phyloP scores from a whole-genome alignment of 2,797 vertebrate species.

The Tangara arthus region DNA sequence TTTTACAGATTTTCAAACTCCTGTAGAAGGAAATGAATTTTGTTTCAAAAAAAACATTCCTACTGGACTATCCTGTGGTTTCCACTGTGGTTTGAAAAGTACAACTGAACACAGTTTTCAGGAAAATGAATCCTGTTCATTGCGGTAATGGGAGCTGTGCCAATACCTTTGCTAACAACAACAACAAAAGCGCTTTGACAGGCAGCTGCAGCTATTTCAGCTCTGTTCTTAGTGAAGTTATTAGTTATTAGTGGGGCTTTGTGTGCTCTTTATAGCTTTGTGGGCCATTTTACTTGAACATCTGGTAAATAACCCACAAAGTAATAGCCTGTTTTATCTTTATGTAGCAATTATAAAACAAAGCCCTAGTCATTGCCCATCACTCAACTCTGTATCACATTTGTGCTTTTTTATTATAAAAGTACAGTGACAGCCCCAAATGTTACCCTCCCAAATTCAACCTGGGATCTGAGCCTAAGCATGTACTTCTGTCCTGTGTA shows the following conservation, averaged over 20 bases:
- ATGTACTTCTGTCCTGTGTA: neutral
- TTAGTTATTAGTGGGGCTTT: neutral
- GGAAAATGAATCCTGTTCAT: neutral
- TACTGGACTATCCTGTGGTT: neutral
- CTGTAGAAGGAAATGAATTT: neutral
- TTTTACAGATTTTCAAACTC: neutral
- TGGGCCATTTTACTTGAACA: neutral
- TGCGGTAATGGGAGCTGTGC: neutral
- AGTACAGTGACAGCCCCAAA: neutral
- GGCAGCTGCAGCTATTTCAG: conserved; percentile 3
- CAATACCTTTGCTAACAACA: conserved; percentile 2
- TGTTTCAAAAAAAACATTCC: neutral
- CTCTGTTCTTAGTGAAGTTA: neutral
- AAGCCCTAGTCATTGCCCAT: neutral
- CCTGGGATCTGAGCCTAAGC: neutral
- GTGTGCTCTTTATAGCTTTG: neutral
- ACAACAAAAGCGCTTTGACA: neutral
- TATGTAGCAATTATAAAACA: neutral
- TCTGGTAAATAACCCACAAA: neutral
- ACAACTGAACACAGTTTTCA: neutral
- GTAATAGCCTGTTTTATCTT: neutral
- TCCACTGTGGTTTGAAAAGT: neutral
- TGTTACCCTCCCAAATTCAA: neutral
- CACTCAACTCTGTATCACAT: neutral
- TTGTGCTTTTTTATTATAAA: neutral